These are phyloP conservation scores for Luscinia megarhynchos DNA, from an alignment of 2,797 vertebrate genomes.

Conservation along the genomic window DNA sequence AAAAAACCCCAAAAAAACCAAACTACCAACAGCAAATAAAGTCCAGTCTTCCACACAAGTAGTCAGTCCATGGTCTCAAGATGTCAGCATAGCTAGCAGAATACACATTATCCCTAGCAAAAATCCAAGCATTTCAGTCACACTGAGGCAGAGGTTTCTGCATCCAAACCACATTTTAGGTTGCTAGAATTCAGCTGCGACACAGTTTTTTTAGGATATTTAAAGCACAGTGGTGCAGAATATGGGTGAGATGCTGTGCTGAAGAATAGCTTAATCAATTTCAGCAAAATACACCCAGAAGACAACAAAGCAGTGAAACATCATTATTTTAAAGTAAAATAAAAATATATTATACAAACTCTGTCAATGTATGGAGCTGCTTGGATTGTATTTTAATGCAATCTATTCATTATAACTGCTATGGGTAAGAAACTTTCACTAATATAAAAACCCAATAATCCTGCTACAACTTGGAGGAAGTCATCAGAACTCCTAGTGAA, in stretches of 20 bases:
- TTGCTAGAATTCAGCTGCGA: conserved; percentile 32
- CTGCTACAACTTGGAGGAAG: background rate
- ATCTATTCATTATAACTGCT: background rate
- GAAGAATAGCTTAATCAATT: background rate
- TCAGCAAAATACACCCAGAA: conserved; percentile 28
- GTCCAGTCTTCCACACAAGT: background rate
- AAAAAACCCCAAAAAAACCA: too few species aligned
- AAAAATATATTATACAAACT: background rate
- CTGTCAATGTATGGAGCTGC: background rate
- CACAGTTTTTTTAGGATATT: background rate
- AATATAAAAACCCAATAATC: background rate
- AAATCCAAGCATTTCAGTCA: background rate
- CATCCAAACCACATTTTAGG: conserved; percentile 13
- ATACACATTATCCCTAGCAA: background rate
- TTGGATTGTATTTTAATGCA: background rate
- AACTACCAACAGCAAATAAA: background rate
- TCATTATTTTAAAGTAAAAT: conserved; percentile 18
- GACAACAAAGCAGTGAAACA: background rate
- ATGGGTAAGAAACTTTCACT: background rate
- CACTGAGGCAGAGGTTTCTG: background rate
- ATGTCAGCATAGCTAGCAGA: background rate
- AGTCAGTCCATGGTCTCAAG: background rate
- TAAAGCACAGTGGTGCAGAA: conserved; percentile 15
- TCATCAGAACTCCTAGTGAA: background rate
- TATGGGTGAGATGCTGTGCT: conserved; percentile 11